These are phyloP conservation scores for Apostichopus leukothele DNA, from an alignment of 53 echinoderm and acorn worm genomes.

Conservation along the genomic window DNA sequence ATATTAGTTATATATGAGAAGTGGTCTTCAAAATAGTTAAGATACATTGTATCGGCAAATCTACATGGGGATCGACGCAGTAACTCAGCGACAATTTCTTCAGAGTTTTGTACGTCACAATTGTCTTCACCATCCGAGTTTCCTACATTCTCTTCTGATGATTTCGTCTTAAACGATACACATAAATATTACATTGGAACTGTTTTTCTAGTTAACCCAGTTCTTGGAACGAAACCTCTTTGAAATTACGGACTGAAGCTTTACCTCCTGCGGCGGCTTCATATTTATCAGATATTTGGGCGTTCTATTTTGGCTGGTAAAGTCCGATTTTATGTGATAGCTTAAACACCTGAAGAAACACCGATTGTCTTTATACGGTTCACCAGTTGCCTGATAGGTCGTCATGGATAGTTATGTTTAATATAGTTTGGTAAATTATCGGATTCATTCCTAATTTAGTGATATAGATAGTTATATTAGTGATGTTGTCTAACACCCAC, in stretches of 20 bases:
- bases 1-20: too few relatives aligned
- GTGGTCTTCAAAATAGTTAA: background rate
- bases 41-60: background rate
- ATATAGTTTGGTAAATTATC: constrained; percentile 27
- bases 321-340: background rate
- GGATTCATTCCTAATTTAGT: constrained; percentile 28
- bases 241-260: background rate
- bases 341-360: constrained; percentile 55
- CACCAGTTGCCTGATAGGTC: background rate
- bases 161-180: constrained; percentile 20
- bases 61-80: background rate
- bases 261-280: background rate
- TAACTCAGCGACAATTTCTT: background rate
- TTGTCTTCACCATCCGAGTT: too few relatives aligned
- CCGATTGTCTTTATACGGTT: constrained; percentile 26
- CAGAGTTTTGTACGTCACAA: too few relatives aligned
- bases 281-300: constrained; percentile 28
- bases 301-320: background rate
- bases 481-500: constrained; percentile 33
- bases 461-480: constrained; percentile 46
- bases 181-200: constrained; percentile 46
- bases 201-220: constrained; percentile 20
- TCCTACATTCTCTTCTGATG: background rate
- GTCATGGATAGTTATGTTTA: background rate
- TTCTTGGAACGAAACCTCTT: constrained; percentile 23